Base-by-base conservation (phyloP, 2,113 vertebrate genomes). In the Callionymus lyra region DNA sequence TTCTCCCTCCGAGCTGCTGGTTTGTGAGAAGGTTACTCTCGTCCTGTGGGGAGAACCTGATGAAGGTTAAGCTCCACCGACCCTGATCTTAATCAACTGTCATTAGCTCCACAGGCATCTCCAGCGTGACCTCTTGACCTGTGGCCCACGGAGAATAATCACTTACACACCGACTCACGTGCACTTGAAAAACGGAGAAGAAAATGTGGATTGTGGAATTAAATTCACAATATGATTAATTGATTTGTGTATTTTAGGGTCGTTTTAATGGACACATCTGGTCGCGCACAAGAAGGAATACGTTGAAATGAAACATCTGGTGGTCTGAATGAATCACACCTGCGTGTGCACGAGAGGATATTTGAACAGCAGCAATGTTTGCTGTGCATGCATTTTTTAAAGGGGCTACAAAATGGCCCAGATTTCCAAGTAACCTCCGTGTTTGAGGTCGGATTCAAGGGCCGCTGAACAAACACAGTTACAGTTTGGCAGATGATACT, bases 61-160 rank as follows among this genome's bases (percentile, higher is more conserved):
- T 53, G 51, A 72, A 70, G 58, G 59, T 74, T 74, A 65, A 65
- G 43, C 44, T 47, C 65, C 19, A 56, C 40, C 34, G 44, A 59
- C 41, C 39, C 46, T 44, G 35, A 51, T 51, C 51, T 68, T 65
- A 66, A 72, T 72, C 50, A 27, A 63, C 41, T 63, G 55, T 68
- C 60, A 53, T 74, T 65, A 72, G 47, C 67, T 63, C 55, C 55
- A 44, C 63, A 55, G 63, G 61, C 45, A 45, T 18, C 50, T 55
- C 52, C 43, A 59, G 27, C 46, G 33, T 65, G 57, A 71, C 59
- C 59, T 54, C 39, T n/a, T 55, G 43, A 68, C 70, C 54, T 60
- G 49, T 44, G 35, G 51, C 34, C 63, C 45, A 39, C 16, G 34
- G 53, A 72, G 58, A 77, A 64, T 59, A 66, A 73, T 75, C 51